These are phyloP conservation scores for Drosophila mercatorum DNA, from an alignment of 2,888 invertebrate species.

Conservation along the genomic window DNA sequence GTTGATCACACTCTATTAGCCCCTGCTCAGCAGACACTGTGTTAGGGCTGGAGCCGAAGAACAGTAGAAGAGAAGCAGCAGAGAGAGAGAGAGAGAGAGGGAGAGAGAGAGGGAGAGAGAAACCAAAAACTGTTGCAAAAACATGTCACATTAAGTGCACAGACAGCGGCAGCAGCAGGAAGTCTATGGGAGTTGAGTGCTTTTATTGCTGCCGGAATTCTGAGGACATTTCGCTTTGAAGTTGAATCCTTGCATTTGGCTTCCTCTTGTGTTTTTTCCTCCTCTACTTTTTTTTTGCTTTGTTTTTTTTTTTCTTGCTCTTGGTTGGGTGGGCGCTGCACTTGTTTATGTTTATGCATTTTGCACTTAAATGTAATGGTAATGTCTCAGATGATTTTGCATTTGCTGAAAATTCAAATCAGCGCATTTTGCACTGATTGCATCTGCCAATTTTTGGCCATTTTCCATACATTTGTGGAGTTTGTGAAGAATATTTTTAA, in stretches of 20 bases:
- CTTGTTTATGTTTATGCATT: conserved; percentile 67
- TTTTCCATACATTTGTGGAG: not conserved
- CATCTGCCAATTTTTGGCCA: not conserved
- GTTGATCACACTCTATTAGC: conserved; percentile 1
- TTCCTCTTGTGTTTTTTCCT: conserved; percentile 17
- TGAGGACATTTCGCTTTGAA: conserved; percentile 70
- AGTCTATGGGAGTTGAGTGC: conserved; percentile 75
- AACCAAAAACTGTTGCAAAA: conserved; percentile 73
- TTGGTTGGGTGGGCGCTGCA: conserved; percentile 17
- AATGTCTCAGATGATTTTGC: conserved; percentile 55
- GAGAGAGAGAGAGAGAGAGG: conserved; percentile 16
- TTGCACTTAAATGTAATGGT: conserved; percentile 72
- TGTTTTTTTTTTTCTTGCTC: not conserved
- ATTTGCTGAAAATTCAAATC: conserved; percentile 27
- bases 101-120: too few species aligned
- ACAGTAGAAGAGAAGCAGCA: conserved; percentile 12
- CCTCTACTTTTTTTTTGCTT: not conserved
- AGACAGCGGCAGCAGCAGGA: conserved; percentile 60
- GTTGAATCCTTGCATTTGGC: conserved; percentile 58
- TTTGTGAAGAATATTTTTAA: not conserved
- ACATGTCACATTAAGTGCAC: conserved; percentile 77
- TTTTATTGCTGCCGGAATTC: conserved; percentile 74
- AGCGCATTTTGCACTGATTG: not conserved
- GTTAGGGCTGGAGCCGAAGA: conserved; percentile 20
- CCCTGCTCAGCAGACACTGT: not conserved